Base-by-base conservation (phyloP, 2,888 invertebrate genomes). In the Cryptosula pallasiana region DNA sequence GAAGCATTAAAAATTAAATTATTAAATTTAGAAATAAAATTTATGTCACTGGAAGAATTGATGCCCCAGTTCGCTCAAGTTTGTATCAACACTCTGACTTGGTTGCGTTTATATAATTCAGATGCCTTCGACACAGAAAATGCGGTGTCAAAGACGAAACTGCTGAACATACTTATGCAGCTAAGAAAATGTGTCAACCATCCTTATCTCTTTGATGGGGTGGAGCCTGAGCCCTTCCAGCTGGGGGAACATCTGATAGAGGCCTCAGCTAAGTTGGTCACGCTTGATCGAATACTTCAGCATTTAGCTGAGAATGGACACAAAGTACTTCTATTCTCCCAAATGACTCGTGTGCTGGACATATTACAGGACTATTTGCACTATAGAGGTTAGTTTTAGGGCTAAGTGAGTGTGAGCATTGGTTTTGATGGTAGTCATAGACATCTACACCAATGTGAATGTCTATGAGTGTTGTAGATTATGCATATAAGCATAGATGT, bases 151-250 rank as follows among this genome's bases (percentile, higher is more conserved):
- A 35, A 63, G 71, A 79, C 80, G 9, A 72, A 78, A 29, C 75
- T 84, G 72, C 81, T 83, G 79, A 85, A 85, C 75, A 79, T 82
- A 36, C 75, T 86, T 73, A 82, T 85, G 81, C 85, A 86, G 77
- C 78, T 86, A 20, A 75, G 86, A 29, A 86, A 86, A 76, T 83
- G 84, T 79, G 83, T 84, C 32, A 79, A 80, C 73, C 86, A 86
- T 75, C 86, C 86, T 0, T 86, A 86, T 75, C 76, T 86, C n/a
- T 86, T 86, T 79, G 81, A 83, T 76, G 86, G 86, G 29, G 81
- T 86, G 63, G 86, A 86, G 76, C 84, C 84, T 16, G 86, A 86
- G 72, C 86, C 86, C 0, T 86, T 85, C 78, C 78, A 77, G 72
- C 78, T 85, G 55, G 86, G 86, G 23, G 86, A 86, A 72, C 86